phyloP scores from a whole-genome alignment of 37 sponge, comb jelly and placozoan genomes.

The Beroe forskalii region DNA sequence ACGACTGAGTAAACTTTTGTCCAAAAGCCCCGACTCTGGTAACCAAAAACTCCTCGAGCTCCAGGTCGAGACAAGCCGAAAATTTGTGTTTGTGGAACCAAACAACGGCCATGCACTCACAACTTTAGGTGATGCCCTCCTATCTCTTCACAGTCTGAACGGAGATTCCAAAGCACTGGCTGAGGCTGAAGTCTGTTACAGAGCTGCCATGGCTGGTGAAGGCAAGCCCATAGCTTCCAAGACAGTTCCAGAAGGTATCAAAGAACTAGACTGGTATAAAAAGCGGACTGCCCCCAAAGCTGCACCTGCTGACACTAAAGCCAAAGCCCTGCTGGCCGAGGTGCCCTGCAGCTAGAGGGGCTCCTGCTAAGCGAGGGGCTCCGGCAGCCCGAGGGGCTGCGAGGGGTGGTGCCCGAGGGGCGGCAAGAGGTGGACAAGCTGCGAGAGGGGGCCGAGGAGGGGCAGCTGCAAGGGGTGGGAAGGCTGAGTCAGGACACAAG shows the following conservation, averaged over 20 bases:
- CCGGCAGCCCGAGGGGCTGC: conserved; percentile 8
- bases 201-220: conserved; percentile 79
- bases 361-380: conserved; percentile 66
- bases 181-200: conserved; percentile 82
- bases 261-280: conserved; percentile 83
- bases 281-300: conserved; percentile 21
- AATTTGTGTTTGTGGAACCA: conserved; percentile 76
- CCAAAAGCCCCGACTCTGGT: conserved; percentile 19
- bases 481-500: neutral
- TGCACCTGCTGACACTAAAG: conserved; percentile 55
- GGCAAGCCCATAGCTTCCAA: conserved; percentile 68
- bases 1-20: neutral
- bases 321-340: conserved; percentile 40
- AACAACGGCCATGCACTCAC: conserved; percentile 79
- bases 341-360: conserved; percentile 60
- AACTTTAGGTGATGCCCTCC: conserved; percentile 83
- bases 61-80: conserved; percentile 67
- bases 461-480: conserved; percentile 7
- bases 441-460: neutral
- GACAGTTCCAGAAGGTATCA: conserved; percentile 71
- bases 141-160: conserved; percentile 73
- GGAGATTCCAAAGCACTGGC: conserved; percentile 67
- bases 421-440: neutral
- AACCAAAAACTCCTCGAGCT: conserved; percentile 19
- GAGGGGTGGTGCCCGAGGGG: conserved; percentile 26